Percentiles rank a stretch among this genome's conserved stretches.
phyloP scores from a whole-genome alignment of 2,888 invertebrate species.

The Actias luna region DNA sequence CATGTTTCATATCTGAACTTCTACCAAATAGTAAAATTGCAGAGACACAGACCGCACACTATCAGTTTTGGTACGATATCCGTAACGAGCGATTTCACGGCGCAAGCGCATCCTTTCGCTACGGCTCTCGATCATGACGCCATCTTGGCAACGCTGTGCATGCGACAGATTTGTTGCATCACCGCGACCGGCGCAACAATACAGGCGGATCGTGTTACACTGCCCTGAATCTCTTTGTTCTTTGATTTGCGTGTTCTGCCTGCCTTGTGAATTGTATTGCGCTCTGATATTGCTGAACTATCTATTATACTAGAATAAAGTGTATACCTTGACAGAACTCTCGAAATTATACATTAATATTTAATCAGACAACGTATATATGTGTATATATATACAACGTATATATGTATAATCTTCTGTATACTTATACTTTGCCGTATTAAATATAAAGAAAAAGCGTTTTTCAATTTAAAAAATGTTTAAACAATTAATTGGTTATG shows the following conservation, averaged over 20 bases:
- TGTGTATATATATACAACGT: no score
- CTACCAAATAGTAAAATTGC: constrained; percentile 32
- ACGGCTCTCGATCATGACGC: constrained; percentile 64
- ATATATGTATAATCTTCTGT: no score
- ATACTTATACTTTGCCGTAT: neutral
- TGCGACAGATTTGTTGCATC: constrained; percentile 73
- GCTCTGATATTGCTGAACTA: constrained; percentile 6
- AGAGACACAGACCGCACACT: constrained; percentile 28
- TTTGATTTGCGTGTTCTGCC: constrained; percentile 56
- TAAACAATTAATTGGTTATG: constrained; percentile 20
- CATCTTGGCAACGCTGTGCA: constrained; percentile 56
- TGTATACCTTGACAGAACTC: constrained; percentile 5
- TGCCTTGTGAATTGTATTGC: constrained; percentile 18
- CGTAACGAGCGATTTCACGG: constrained; percentile 74
- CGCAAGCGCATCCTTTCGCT: constrained; percentile 76
- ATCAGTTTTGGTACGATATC: constrained; percentile 43
- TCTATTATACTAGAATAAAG: constrained; percentile 5
- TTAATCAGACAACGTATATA: neutral
- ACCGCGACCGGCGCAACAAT: constrained; percentile 61
- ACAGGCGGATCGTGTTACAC: constrained; percentile 73
- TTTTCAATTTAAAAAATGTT: constrained; percentile 9
- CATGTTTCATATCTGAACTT: constrained; percentile 6
- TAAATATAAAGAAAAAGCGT: neutral
- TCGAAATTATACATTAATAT: constrained; percentile 2
- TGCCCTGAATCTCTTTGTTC: constrained; percentile 73